These are phyloP conservation scores for Hyphantria cunea DNA, from an alignment of 1,140 invertebrate species.

Conservation along the genomic window DNA sequence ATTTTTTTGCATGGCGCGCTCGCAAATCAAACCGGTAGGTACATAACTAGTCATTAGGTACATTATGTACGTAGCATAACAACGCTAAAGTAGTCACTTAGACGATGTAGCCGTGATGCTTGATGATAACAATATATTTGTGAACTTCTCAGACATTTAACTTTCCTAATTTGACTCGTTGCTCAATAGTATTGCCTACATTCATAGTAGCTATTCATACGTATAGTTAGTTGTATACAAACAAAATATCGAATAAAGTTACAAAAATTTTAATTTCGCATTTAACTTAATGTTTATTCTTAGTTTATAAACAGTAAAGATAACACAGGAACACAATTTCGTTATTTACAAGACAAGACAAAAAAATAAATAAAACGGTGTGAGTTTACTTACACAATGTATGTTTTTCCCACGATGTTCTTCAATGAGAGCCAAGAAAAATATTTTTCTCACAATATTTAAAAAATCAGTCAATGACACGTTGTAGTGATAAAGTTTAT, in stretches of 20 bases:
- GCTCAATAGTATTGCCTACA: too few species aligned
- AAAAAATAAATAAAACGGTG: conserved; percentile 8
- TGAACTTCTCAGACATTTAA: background rate
- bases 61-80: conserved; percentile 27
- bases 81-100: conserved; percentile 6
- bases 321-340: too few species aligned
- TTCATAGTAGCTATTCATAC: too few species aligned
- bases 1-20: conserved; percentile 70
- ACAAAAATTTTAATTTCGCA: too few species aligned
- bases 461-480: conserved; percentile 28
- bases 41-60: conserved; percentile 33
- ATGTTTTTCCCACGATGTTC: conserved; percentile 43
- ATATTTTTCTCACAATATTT: conserved; percentile 32
- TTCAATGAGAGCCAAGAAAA: conserved; percentile 29
- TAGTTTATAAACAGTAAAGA: too few species aligned
- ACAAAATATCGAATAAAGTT: too few species aligned
- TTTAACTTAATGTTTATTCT: too few species aligned
- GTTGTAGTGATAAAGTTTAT: conserved; percentile 15
- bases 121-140: background rate
- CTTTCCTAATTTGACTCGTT: too few species aligned
- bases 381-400: conserved; percentile 38
- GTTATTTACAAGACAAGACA: too few species aligned
- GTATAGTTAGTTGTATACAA: too few species aligned
- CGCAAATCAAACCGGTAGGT: conserved; percentile 73
- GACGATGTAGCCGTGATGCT: conserved; percentile 6